These are phyloP conservation scores for Sycobia sp. DNA, from an alignment of 1,140 invertebrate species.

Conservation along the genomic window DNA sequence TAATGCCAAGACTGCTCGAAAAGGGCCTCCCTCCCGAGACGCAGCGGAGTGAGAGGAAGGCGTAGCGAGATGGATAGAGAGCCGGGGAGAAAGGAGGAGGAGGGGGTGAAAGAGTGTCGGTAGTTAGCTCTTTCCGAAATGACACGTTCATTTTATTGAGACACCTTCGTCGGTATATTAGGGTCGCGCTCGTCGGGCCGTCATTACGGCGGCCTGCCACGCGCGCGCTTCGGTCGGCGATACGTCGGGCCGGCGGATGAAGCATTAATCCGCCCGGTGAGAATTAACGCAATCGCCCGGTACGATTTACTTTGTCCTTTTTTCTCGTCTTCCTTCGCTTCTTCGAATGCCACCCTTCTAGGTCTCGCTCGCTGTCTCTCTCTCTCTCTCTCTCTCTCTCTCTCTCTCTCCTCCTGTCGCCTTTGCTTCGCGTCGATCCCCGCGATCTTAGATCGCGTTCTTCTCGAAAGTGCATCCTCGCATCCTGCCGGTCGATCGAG, in stretches of 20 bases:
- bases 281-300: conserved; percentile 23
- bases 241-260: too few relatives aligned
- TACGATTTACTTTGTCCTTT: neutral
- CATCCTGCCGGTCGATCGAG: too few relatives aligned
- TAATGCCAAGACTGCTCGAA: too few relatives aligned
- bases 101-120: neutral
- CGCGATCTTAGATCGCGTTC: too few relatives aligned
- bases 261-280: conserved; percentile 33
- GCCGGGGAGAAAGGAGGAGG: too few relatives aligned
- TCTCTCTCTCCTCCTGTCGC: conserved; percentile 10
- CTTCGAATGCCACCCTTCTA: too few relatives aligned
- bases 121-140: conserved; percentile 48
- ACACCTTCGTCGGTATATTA: conserved; percentile 51
- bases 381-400: conserved; percentile 17
- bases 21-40: too few relatives aligned
- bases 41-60: neutral
- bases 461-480: too few relatives aligned
- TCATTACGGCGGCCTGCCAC: neutral
- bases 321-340: conserved; percentile 27
- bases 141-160: conserved; percentile 60
- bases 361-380: neutral
- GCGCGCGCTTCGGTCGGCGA: conserved; percentile 5
- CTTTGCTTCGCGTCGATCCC: too few relatives aligned
- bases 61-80: neutral
- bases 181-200: conserved; percentile 9